Percentiles rank a stretch among this genome's conserved stretches.
phyloP scores from a whole-genome alignment of 2,888 invertebrate genomes.

The Tiliacea citrago region DNA sequence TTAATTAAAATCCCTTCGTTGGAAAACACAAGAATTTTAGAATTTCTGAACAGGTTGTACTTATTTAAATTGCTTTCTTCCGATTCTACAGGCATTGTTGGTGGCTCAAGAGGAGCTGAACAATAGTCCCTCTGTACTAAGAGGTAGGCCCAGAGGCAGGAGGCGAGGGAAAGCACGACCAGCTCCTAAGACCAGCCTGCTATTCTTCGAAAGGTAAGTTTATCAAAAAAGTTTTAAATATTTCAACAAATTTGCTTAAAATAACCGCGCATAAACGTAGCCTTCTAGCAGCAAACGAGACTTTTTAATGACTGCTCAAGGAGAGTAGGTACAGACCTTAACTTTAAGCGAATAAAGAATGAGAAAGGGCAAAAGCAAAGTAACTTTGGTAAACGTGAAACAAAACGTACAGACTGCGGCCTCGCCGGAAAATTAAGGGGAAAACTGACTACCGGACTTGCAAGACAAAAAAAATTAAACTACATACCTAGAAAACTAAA shows the following conservation, averaged over 20 bases:
- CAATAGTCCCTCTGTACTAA: constrained; percentile 81
- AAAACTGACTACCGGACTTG: not conserved
- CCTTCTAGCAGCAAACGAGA: not conserved
- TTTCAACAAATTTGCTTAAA: no score
- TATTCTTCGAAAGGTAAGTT: constrained; percentile 86
- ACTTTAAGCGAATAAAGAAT: not conserved
- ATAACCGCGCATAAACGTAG: not conserved
- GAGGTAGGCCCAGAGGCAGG: constrained; percentile 83
- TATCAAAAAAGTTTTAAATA: no score
- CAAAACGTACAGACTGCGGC: not conserved
- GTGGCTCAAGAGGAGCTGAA: constrained; percentile 87
- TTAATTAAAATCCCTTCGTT: no score
- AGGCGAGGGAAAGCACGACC: constrained; percentile 86
- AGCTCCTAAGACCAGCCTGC: constrained; percentile 82
- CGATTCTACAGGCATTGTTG: constrained; percentile 79
- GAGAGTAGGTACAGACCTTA: not conserved
- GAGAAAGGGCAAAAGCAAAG: not conserved
- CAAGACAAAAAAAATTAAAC: not conserved
- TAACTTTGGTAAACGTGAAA: not conserved
- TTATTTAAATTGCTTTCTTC: not conserved
- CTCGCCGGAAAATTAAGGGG: not conserved
- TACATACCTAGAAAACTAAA: not conserved
- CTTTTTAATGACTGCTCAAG: not conserved
- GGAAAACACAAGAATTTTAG: no score
- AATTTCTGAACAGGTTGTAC: no score